Conservation (phyloP, 2,888 invertebrate genomes). For the Himalopsyche anomala region DNA sequence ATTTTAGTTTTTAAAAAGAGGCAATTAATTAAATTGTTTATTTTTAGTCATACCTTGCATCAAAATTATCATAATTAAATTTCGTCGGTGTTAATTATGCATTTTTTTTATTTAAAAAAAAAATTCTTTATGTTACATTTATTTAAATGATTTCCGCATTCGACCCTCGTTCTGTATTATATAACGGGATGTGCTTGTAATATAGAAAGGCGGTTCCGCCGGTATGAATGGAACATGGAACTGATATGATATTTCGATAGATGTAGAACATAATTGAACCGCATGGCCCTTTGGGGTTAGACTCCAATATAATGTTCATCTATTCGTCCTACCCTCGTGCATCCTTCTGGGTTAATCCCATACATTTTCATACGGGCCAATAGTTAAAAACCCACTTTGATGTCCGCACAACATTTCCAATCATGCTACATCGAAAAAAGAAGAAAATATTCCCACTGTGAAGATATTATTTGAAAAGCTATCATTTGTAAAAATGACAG, state of each 20-base stretch:
- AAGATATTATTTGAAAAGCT: too few relatives aligned
- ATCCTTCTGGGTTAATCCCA: constrained; percentile 34
- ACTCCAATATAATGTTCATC: constrained; percentile 45
- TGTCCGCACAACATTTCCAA: constrained; percentile 45
- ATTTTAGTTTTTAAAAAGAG: too few relatives aligned
- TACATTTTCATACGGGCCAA: constrained; percentile 47
- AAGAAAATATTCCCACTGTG: background rate
- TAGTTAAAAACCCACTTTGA: constrained; percentile 51
- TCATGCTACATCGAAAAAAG: constrained; percentile 35
- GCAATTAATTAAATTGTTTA: too few relatives aligned
- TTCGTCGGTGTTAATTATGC: too few relatives aligned
- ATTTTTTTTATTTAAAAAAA: too few relatives aligned
- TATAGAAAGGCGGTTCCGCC: constrained; percentile 36
- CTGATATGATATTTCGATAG: constrained; percentile 58
- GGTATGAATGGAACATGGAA: background rate
- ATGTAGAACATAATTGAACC: constrained; percentile 55
- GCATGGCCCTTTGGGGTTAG: constrained; percentile 38
- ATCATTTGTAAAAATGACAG: too few relatives aligned
- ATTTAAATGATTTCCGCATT: constrained; percentile 13
- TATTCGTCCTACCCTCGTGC: constrained; percentile 47
- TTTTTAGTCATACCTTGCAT: too few relatives aligned
- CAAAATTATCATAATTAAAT: too few relatives aligned
- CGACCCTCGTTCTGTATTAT: constrained; percentile 24
- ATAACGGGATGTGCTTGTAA: constrained; percentile 16
- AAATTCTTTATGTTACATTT: background rate